A percentile compares a stretch with the other conserved stretches of the same genome.
phyloP scores from a whole-genome alignment of 2,797 vertebrate genomes.

The Chloroceryle inda region DNA sequence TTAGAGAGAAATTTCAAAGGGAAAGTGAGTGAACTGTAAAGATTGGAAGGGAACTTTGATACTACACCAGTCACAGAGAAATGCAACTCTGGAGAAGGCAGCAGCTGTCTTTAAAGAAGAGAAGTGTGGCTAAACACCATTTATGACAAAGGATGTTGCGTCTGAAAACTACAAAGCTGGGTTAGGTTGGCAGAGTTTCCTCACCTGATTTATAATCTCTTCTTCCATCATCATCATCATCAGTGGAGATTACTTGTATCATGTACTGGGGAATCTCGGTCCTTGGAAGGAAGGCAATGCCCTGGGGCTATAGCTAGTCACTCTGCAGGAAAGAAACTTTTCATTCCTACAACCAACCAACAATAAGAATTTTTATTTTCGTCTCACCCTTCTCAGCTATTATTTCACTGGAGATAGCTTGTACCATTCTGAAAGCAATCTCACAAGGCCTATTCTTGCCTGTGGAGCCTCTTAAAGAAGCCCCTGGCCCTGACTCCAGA shows the following conservation, averaged over 20 bases:
- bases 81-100: not conserved
- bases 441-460: not conserved
- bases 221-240: not conserved
- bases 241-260: not conserved
- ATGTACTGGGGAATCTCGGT: not conserved
- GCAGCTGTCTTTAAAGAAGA: not conserved
- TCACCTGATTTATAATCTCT: not conserved
- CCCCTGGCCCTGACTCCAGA: not conserved
- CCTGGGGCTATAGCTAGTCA: not conserved
- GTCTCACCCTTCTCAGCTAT: not conserved
- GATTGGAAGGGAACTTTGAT: not conserved
- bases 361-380: not conserved
- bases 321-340: not conserved
- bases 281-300: not conserved
- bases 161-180: not conserved
- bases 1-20: not conserved
- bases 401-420: not conserved
- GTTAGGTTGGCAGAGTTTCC: not conserved
- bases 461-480: not conserved
- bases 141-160: not conserved
- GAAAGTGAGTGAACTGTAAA: not conserved
- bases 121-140: not conserved
- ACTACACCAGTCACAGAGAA: not conserved
- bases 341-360: not conserved
- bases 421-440: fast-evolving